Evolutionary conservation across 2,888 invertebrate species (phyloP).

Genomic region (Leptopilina myrica): DNA sequence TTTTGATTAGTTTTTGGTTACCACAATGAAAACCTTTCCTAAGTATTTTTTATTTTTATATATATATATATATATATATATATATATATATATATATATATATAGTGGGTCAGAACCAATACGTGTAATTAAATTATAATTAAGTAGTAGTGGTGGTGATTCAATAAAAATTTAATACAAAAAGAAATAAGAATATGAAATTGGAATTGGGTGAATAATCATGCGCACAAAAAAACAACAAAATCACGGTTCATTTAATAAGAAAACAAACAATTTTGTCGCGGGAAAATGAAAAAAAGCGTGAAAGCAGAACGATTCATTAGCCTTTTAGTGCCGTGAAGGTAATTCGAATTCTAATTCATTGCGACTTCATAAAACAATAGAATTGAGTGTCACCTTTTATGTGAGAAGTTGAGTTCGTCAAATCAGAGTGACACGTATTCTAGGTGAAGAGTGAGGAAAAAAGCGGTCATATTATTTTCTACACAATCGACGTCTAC

Average conservation of each 20-base stretch:
- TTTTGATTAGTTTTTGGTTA: no score
- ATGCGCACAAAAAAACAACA: not conserved
- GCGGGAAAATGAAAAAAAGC: not conserved
- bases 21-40: no score
- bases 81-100: no score
- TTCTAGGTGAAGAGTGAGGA: not conserved
- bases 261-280: not conserved
- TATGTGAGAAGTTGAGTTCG: constrained; percentile 13
- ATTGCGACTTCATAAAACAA: constrained; percentile 1
- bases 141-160: no score
- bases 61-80: no score
- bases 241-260: no score
- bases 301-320: not conserved
- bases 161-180: no score
- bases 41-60: no score
- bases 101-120: no score
- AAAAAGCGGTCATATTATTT: not conserved
- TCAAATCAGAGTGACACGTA: constrained; percentile 10
- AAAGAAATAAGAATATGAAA: no score
- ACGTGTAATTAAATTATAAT: no score
- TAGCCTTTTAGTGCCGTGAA: not conserved
- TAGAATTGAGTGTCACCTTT: constrained; percentile 13
- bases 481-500: not conserved
- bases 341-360: constrained; percentile 5
- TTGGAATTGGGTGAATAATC: constrained; percentile 13